Conservation (phyloP, 2,113 vertebrate genomes). For the Sisor rabdophorus region DNA sequence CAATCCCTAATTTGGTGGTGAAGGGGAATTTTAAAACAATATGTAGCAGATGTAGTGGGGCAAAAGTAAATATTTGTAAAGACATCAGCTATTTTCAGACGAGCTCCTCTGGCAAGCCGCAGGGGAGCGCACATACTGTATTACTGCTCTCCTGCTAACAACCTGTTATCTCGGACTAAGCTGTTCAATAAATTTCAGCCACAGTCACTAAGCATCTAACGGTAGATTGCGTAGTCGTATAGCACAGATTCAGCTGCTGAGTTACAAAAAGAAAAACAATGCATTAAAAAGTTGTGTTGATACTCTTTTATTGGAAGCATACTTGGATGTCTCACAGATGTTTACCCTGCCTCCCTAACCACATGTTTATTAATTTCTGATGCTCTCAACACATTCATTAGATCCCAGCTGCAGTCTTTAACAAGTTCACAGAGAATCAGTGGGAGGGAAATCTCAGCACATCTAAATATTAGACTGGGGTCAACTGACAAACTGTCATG, state of each 20-base stretch:
- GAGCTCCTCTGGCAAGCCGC: slow-evolving; percentile 37
- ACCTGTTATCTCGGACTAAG: slow-evolving; percentile 36
- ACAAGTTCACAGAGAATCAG: slow-evolving; percentile 48
- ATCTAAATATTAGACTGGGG: slow-evolving; percentile 9
- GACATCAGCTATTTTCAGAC: slow-evolving; percentile 49
- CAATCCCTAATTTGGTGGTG: slow-evolving; percentile 40
- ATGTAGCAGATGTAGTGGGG: slow-evolving; percentile 52
- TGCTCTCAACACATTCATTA: slow-evolving; percentile 43
- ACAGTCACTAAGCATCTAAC: slow-evolving; percentile 15
- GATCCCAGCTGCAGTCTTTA: slow-evolving; percentile 46
- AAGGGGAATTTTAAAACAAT: slow-evolving; percentile 50
- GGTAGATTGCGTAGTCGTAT: slow-evolving; percentile 14
- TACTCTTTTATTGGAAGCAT: slow-evolving; percentile 26
- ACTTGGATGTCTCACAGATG: slow-evolving; percentile 40
- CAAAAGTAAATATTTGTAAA: slow-evolving; percentile 57
- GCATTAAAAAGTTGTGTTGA: neutral
- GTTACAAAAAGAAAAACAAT: slow-evolving; percentile 6
- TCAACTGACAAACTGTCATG: slow-evolving; percentile 32
- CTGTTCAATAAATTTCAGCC: slow-evolving; percentile 37
- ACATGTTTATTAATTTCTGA: slow-evolving; percentile 48
- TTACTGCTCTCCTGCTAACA: slow-evolving; percentile 45
- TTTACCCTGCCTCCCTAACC: slow-evolving; percentile 38
- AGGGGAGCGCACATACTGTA: slow-evolving; percentile 33
- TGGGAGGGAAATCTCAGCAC: slow-evolving; percentile 41
- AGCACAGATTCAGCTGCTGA: slow-evolving; percentile 11